Percentiles rank a stretch among this genome's conserved stretches.
phyloP scores from a whole-genome alignment of 2,797 vertebrate species.

The Bothrops alternatus region DNA sequence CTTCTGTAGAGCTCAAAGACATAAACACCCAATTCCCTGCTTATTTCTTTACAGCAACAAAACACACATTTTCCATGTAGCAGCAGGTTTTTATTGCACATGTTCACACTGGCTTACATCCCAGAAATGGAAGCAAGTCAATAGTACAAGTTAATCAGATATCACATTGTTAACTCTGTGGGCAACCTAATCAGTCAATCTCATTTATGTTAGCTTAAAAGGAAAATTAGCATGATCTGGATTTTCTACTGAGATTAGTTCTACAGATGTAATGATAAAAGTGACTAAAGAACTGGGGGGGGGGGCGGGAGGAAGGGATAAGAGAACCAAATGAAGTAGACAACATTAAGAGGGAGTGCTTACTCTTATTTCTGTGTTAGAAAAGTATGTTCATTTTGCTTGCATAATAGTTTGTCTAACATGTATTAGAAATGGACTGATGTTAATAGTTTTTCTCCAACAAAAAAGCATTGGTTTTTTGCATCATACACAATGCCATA shows the following conservation, averaged over 20 bases:
- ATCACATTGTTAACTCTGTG: slow-evolving; percentile 22
- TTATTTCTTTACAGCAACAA: background rate
- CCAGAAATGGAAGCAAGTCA: slow-evolving; percentile 41
- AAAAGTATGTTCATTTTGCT: background rate
- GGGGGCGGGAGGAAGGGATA: background rate
- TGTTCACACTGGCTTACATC: slow-evolving; percentile 18
- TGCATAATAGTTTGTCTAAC: background rate
- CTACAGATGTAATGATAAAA: background rate
- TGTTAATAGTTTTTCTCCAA: background rate
- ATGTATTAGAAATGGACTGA: background rate
- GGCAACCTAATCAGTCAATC: slow-evolving; percentile 41
- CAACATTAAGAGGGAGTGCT: background rate
- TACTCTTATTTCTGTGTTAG: background rate
- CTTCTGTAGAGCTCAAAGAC: background rate
- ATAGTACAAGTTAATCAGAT: slow-evolving; percentile 33
- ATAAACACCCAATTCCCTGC: background rate
- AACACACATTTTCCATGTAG: background rate
- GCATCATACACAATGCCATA: background rate
- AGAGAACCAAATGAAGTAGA: background rate
- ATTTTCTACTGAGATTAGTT: slow-evolving; percentile 12
- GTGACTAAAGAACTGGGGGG: background rate
- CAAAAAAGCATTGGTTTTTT: background rate
- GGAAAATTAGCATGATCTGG: slow-evolving; percentile 30
- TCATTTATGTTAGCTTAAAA: slow-evolving; percentile 35
- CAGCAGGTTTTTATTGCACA: background rate